phyloP scores from a whole-genome alignment of 2,113 vertebrate genomes.

The Addax nasomaculatus region DNA sequence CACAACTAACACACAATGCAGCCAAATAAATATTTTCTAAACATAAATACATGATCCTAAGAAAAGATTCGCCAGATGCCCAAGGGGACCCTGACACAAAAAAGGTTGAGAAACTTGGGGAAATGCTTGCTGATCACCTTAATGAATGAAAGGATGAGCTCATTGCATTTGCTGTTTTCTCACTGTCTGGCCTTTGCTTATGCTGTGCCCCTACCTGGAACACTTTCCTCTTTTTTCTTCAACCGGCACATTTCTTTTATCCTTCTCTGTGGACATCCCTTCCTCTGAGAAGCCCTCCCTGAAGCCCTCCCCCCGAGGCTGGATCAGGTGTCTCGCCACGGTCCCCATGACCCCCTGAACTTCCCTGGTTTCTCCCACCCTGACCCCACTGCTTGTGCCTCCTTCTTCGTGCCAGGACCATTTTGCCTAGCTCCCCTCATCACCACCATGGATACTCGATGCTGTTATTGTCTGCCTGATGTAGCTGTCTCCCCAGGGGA shows the following conservation, averaged over 20 bases:
- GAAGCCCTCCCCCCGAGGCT: neutral
- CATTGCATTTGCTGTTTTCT: neutral
- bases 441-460: neutral
- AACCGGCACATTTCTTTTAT: neutral
- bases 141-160: too few relatives aligned
- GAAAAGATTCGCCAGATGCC: neutral
- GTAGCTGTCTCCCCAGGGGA: neutral
- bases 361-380: neutral
- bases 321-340: neutral
- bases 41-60: neutral
- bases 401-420: neutral
- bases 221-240: neutral
- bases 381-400: neutral
- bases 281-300: neutral
- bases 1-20: neutral
- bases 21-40: neutral
- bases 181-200: neutral
- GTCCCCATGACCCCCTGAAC: neutral
- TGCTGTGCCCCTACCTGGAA: neutral
- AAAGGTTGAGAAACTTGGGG: neutral
- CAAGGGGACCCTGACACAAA: neutral
- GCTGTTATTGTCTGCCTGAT: neutral
- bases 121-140: neutral
- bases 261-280: neutral
- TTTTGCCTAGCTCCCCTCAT: neutral